These are phyloP conservation scores for Cremastobaeus sp. DNA, from an alignment of 2,888 invertebrate genomes.

Conservation along the genomic window DNA sequence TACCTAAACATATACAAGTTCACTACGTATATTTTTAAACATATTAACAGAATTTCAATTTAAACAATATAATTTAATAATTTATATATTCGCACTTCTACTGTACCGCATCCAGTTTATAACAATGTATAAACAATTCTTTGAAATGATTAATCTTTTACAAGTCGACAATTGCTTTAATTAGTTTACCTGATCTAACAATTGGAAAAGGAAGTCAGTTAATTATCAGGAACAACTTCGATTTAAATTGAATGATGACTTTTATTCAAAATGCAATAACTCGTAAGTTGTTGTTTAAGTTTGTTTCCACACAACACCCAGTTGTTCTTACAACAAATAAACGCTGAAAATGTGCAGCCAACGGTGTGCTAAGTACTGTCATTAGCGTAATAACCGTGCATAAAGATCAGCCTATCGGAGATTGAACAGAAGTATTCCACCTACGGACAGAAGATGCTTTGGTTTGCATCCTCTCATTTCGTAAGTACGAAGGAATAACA, in stretches of 20 bases:
- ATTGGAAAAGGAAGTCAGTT: no score
- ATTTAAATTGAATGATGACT: no score
- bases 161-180: no score
- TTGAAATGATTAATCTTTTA: no score
- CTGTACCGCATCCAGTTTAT: no score
- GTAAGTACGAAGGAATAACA: conserved; percentile 64
- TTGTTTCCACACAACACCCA: conserved; percentile 65
- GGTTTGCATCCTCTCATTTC: conserved; percentile 62
- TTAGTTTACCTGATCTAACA: no score
- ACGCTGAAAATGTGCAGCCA: conserved; percentile 70
- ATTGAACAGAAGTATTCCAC: conserved; percentile 67
- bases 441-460: conserved; percentile 62
- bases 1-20: conserved; percentile 48
- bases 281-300: conserved; percentile 18
- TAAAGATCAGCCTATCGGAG: conserved; percentile 69
- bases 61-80: no score
- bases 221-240: no score
- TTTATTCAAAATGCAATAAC: no score
- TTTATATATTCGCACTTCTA: no score
- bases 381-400: conserved; percentile 77
- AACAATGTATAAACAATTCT: no score
- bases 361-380: conserved; percentile 76
- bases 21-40: conserved; percentile 38
- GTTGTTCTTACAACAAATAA: conserved; percentile 70
- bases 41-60: conserved; percentile 31